Conservation (phyloP, 2,797 vertebrate genomes). For the Glossophaga mutica region DNA sequence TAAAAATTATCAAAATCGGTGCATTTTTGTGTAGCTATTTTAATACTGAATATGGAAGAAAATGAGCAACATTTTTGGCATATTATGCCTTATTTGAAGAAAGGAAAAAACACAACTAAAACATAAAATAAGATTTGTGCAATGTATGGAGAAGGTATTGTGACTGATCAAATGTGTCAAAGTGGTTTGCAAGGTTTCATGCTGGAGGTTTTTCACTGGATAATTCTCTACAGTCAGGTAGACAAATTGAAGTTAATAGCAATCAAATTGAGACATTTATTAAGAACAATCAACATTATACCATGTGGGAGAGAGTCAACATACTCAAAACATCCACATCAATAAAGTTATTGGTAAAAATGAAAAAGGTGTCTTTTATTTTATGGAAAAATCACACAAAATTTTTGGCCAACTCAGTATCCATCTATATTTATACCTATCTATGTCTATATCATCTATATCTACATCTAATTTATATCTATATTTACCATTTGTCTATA, state of each 20-base stretch:
- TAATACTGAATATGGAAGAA: too few species aligned
- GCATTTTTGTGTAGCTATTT: too few species aligned
- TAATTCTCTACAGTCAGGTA: not conserved
- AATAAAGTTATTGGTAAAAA: not conserved
- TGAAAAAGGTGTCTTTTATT: not conserved
- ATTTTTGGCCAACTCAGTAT: not conserved
- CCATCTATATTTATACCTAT: too few species aligned
- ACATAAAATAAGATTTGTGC: not conserved
- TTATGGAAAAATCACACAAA: not conserved
- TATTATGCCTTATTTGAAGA: too few species aligned
- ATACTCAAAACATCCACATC: not conserved
- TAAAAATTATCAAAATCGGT: too few species aligned
- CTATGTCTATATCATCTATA: too few species aligned
- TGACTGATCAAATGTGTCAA: too few species aligned
- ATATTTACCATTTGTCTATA: too few species aligned
- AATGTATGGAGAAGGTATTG: too few species aligned
- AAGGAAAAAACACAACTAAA: not conserved
- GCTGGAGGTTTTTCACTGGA: not conserved
- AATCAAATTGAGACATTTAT: not conserved
- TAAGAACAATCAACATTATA: not conserved
- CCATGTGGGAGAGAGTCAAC: not conserved
- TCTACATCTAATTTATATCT: too few species aligned
- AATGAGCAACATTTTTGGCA: too few species aligned
- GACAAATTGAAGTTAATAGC: not conserved
- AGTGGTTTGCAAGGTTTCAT: not conserved